Conservation (phyloP, 2,888 invertebrate genomes). For the Mylabris sibirica region DNA sequence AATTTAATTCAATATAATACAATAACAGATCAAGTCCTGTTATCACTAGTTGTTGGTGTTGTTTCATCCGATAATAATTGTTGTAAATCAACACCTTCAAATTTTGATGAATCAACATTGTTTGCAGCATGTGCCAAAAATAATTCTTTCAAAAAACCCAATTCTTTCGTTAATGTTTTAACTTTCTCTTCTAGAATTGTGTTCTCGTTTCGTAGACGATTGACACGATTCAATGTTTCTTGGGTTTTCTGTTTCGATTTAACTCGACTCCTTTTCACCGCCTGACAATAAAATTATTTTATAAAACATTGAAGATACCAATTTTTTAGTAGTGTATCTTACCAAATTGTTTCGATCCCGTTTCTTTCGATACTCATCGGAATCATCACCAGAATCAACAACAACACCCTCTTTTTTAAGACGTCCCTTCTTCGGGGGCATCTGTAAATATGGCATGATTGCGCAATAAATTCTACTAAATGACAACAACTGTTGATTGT, state of each 20-base stretch:
- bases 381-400: constrained; percentile 71
- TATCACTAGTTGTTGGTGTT: constrained; percentile 28
- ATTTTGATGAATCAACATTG: constrained; percentile 63
- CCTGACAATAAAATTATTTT: constrained; percentile 64
- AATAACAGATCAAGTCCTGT: constrained; percentile 13
- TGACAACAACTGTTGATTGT: constrained; percentile 5
- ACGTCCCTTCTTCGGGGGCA: constrained; percentile 53
- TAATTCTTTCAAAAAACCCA: constrained; percentile 81
- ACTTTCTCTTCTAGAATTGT: constrained; percentile 82
- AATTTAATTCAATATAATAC: neutral
- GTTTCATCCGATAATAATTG: constrained; percentile 65
- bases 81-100: constrained; percentile 67
- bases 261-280: constrained; percentile 82
- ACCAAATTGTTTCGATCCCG: constrained; percentile 83
- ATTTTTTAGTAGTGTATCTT: constrained; percentile 23
- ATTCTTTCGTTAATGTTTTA: constrained; percentile 79
- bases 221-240: constrained; percentile 78
- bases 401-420: constrained; percentile 64
- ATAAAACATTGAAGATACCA: neutral
- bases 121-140: constrained; percentile 82
- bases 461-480: neutral
- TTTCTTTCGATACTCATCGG: constrained; percentile 74
- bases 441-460: constrained; percentile 27
- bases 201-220: constrained; percentile 78
- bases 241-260: constrained; percentile 81